These are phyloP conservation scores for Pantala flavescens DNA, from an alignment of 1,140 invertebrate genomes.

Conservation along the genomic window DNA sequence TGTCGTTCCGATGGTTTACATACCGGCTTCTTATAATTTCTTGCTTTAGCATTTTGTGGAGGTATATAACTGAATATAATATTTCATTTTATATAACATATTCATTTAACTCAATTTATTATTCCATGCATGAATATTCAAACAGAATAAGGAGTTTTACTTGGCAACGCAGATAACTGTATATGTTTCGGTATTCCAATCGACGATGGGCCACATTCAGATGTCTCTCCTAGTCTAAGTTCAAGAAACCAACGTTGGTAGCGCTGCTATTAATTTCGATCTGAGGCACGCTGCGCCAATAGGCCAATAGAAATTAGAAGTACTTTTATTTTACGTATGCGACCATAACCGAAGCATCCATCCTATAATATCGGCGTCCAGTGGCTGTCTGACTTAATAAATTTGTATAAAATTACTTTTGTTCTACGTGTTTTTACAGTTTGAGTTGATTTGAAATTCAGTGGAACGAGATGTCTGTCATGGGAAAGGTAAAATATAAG, in stretches of 20 bases:
- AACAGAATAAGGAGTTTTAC: no score
- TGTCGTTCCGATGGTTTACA: neutral
- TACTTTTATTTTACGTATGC: neutral
- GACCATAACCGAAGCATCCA: neutral
- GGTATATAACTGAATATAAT: no score
- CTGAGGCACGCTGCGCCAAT: slow-evolving; percentile 5
- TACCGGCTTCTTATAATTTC: no score
- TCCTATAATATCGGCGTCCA: neutral
- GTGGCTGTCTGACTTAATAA: neutral
- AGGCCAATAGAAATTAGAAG: slow-evolving; percentile 6
- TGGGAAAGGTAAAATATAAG: neutral
- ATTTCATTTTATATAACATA: no score
- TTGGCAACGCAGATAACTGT: slow-evolving; percentile 2
- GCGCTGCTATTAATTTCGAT: slow-evolving; percentile 5
- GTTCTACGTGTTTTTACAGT: neutral
- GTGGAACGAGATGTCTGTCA: neutral
- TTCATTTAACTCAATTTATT: no score
- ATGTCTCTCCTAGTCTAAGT: neutral
- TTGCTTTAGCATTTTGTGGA: no score
- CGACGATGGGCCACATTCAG: neutral
- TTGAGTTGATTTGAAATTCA: neutral
- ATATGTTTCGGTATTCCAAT: neutral
- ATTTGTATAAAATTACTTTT: neutral
- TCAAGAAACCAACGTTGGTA: neutral
- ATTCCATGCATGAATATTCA: no score